Conservation (phyloP, 2,797 vertebrate genomes). For the Pangasius larnaudii region DNA sequence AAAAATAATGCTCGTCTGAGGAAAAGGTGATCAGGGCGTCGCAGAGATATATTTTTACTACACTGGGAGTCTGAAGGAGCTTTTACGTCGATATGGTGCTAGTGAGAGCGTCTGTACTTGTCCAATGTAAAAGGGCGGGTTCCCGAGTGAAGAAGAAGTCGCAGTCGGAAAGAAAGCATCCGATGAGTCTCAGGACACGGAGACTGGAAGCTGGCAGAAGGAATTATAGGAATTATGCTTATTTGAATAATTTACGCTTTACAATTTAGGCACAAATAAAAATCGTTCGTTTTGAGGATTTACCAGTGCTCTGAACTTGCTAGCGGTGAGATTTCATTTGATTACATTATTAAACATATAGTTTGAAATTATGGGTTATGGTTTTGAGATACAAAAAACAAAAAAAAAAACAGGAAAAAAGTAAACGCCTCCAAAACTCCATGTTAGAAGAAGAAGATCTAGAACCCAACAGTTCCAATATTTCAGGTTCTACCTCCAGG, state of each 20-base stretch:
- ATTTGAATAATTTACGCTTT: background rate
- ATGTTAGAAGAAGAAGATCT: no score
- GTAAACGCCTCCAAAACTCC: background rate
- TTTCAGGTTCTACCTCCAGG: background rate
- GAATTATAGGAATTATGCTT: background rate
- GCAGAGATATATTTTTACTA: constrained; percentile 25
- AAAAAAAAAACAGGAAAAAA: background rate
- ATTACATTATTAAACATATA: background rate
- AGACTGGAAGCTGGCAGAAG: background rate
- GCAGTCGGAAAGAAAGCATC: no score
- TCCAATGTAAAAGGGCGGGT: background rate
- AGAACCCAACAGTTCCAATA: background rate
- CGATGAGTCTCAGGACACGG: no score
- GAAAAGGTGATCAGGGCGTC: constrained; percentile 45
- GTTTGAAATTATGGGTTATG: background rate
- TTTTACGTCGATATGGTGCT: background rate
- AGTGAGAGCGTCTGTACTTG: background rate
- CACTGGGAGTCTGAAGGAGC: constrained; percentile 1
- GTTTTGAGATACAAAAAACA: no score
- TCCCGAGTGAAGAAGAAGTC: background rate
- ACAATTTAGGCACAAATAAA: no score
- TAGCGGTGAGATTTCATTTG: background rate
- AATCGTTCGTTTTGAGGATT: background rate
- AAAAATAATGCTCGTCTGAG: constrained; percentile 37
- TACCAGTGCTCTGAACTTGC: background rate